Percentiles rank a stretch among this genome's conserved stretches.
Conservation (phyloP, 2,888 invertebrate genomes). For the Lomographa bimaculata region DNA sequence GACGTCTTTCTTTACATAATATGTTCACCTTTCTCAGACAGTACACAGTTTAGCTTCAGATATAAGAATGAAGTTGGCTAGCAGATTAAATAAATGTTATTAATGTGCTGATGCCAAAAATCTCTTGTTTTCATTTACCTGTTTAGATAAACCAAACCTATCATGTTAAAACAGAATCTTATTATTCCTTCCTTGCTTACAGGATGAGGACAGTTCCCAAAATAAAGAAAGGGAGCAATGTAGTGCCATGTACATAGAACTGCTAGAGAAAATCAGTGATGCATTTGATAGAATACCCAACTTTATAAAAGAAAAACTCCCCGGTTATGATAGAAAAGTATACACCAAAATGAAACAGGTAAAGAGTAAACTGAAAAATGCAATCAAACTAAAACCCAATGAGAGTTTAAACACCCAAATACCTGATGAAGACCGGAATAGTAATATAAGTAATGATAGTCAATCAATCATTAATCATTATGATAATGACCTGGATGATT, state of each 20-base stretch:
- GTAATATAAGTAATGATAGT: slow-evolving; percentile 39
- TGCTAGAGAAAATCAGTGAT: slow-evolving; percentile 85
- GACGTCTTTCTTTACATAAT: too few species aligned
- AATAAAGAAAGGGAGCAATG: slow-evolving; percentile 53
- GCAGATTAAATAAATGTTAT: too few species aligned
- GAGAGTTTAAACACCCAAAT: slow-evolving; percentile 40
- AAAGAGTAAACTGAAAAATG: slow-evolving; percentile 81
- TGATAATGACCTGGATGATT: slow-evolving; percentile 52
- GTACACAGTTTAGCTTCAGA: too few species aligned
- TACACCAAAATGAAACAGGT: slow-evolving; percentile 83
- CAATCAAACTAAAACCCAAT: slow-evolving; percentile 64
- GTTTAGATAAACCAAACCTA: too few species aligned
- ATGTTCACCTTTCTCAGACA: too few species aligned
- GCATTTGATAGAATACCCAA: slow-evolving; percentile 86
- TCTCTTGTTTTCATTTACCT: too few species aligned
- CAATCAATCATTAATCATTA: slow-evolving; percentile 41
- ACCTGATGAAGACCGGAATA: slow-evolving; percentile 26
- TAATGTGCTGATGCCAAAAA: too few species aligned
- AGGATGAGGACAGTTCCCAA: slow-evolving; percentile 40
- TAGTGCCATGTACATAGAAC: slow-evolving; percentile 82
- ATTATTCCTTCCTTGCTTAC: too few species aligned
- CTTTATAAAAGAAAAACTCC: slow-evolving; percentile 83
- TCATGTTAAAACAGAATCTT: too few species aligned
- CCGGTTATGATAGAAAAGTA: slow-evolving; percentile 82
- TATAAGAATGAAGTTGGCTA: too few species aligned